phyloP scores from a whole-genome alignment of 2,797 vertebrate genomes.

The Cryptoblepharus egeriae region DNA sequence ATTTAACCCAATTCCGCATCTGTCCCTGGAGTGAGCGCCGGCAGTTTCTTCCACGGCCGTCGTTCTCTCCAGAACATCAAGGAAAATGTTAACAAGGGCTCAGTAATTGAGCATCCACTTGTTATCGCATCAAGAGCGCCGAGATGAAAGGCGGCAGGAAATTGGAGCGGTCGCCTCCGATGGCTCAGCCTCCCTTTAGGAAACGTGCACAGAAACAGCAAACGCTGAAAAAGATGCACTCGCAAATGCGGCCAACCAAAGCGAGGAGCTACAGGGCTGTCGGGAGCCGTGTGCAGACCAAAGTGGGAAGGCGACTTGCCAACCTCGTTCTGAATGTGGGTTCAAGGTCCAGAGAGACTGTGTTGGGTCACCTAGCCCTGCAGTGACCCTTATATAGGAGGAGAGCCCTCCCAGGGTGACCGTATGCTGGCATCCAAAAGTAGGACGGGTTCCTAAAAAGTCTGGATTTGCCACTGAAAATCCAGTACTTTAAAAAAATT shows the following conservation, averaged over 20 bases:
- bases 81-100: constrained; percentile 33
- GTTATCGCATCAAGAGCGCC: constrained; percentile 34
- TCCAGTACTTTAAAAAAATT: too few relatives aligned
- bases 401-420: too few relatives aligned
- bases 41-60: constrained; percentile 31
- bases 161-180: background rate
- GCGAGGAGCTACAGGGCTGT: background rate
- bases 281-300: too few relatives aligned
- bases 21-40: constrained; percentile 24
- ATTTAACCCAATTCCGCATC: constrained; percentile 1
- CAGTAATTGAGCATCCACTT: constrained; percentile 25
- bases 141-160: constrained; percentile 49
- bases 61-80: constrained; percentile 30
- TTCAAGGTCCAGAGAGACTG: too few relatives aligned
- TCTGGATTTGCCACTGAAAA: too few relatives aligned
- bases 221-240: background rate
- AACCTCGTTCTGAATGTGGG: too few relatives aligned
- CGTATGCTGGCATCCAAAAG: too few relatives aligned
- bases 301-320: background rate
- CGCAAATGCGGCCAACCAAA: constrained; percentile 9
- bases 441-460: too few relatives aligned
- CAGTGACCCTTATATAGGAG: too few relatives aligned
- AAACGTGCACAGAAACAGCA: background rate
- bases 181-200: constrained; percentile 6
- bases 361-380: too few relatives aligned